Evolutionary conservation across 2,797 vertebrate genomes (phyloP).

Genomic region (Antrozous pallidus): DNA sequence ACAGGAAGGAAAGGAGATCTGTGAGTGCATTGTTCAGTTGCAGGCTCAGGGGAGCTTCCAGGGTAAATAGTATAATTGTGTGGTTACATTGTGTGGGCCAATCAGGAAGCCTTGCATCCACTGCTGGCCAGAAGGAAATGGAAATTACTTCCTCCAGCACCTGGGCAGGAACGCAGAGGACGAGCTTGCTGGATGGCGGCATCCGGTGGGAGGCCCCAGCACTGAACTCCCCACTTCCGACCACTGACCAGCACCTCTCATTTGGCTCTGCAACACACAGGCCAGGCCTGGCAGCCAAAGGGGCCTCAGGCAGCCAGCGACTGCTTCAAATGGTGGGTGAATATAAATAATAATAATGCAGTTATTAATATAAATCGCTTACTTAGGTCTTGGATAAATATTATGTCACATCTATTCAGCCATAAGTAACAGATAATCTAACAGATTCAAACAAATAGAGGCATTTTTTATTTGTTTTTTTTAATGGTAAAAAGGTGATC

Average conservation of each 20-base stretch:
- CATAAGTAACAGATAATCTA: constrained; percentile 3
- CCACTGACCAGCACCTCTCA: background rate
- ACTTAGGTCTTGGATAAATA: background rate
- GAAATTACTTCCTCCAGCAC: background rate
- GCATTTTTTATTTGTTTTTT: background rate
- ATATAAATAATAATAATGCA: background rate
- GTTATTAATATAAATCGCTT: background rate
- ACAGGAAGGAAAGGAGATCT: constrained; percentile 15
- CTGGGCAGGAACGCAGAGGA: background rate
- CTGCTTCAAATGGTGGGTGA: background rate
- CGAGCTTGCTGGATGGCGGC: background rate
- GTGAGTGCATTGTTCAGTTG: background rate
- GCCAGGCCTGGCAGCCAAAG: background rate
- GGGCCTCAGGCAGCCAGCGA: background rate
- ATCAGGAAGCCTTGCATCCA: background rate
- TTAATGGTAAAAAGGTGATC: background rate
- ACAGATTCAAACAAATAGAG: background rate
- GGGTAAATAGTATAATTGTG: constrained; percentile 4
- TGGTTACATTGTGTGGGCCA: background rate
- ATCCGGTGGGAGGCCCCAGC: background rate
- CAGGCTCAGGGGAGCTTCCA: background rate
- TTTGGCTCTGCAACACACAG: background rate
- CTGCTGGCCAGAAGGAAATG: background rate
- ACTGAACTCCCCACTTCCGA: background rate
- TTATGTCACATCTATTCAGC: background rate